Percentiles rank a stretch among this genome's conserved stretches.
Conservation (phyloP, 2,797 vertebrate genomes). For the Tapera naevia region DNA sequence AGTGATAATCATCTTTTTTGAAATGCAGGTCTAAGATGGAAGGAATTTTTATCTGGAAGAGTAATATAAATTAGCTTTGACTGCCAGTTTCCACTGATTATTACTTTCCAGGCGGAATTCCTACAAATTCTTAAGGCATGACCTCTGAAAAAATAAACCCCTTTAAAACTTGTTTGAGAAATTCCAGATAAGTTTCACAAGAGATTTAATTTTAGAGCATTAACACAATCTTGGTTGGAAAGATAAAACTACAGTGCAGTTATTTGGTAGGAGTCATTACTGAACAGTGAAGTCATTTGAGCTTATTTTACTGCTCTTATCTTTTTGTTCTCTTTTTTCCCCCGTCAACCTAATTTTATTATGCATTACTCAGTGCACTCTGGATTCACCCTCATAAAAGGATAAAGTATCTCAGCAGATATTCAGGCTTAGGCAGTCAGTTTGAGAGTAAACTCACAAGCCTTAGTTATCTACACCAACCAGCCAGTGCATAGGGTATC, state of each 20-base stretch:
- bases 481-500: conserved; percentile 8
- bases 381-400: conserved; percentile 82
- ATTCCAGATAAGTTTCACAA: conserved; percentile 88
- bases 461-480: conserved; percentile 54
- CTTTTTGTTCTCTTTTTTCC: conserved; percentile 51
- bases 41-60: conserved; percentile 95
- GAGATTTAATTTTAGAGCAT: conserved; percentile 84
- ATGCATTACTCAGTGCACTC: conserved; percentile 79
- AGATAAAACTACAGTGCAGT: conserved; percentile 82
- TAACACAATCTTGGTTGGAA: conserved; percentile 81
- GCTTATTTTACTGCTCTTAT: conserved; percentile 80
- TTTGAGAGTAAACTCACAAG: conserved; percentile 62
- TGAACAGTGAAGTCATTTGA: conserved; percentile 82
- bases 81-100: conserved; percentile 93
- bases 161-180: conserved; percentile 86
- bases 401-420: conserved; percentile 78
- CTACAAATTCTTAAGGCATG: conserved; percentile 88
- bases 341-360: conserved; percentile 76
- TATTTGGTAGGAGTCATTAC: conserved; percentile 80
- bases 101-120: conserved; percentile 91
- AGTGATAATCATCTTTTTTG: conserved; percentile 87
- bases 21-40: conserved; percentile 90
- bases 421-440: conserved; percentile 66
- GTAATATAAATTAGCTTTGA: conserved; percentile 87
- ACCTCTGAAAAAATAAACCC: conserved; percentile 87